These are phyloP conservation scores for Odontothrips loti DNA, from an alignment of 2,888 invertebrate species.

Conservation along the genomic window DNA sequence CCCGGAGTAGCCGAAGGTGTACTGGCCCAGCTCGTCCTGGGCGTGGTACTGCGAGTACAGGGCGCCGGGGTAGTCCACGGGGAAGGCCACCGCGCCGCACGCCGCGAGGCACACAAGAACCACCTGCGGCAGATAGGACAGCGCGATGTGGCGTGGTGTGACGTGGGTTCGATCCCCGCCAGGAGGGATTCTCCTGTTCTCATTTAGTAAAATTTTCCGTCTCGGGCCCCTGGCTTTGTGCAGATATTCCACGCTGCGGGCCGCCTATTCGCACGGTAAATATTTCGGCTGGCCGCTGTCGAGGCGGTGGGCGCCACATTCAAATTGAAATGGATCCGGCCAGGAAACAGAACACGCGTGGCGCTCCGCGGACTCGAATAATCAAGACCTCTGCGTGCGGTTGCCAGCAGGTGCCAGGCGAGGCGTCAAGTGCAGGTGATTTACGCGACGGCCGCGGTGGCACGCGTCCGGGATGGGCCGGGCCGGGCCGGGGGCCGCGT, in stretches of 20 bases:
- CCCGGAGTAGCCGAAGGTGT: constrained; percentile 47
- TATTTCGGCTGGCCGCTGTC: no score
- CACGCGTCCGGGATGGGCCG: background rate
- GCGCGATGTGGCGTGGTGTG: background rate
- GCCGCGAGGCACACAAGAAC: constrained; percentile 22
- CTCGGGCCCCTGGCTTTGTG: no score
- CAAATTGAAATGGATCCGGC: background rate
- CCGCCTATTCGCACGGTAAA: no score
- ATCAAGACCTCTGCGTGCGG: background rate
- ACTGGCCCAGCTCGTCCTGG: constrained; percentile 48
- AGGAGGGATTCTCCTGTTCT: no score
- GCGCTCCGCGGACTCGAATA: background rate
- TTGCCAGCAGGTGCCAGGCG: no score
- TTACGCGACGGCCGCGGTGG: background rate
- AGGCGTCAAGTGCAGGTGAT: background rate
- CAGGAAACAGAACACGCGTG: background rate
- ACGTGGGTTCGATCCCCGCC: background rate
- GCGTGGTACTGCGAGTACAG: constrained; percentile 39
- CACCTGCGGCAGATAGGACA: background rate
- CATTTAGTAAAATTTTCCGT: no score
- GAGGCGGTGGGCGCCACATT: no score
- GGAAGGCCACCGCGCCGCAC: constrained; percentile 32
- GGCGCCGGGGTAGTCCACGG: constrained; percentile 31
- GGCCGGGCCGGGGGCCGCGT: no score
- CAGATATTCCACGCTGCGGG: no score